A percentile compares a stretch with the other conserved stretches of the same genome.
phyloP scores from a whole-genome alignment of 1,140 invertebrate genomes.

The Sesamia nonagrioides region DNA sequence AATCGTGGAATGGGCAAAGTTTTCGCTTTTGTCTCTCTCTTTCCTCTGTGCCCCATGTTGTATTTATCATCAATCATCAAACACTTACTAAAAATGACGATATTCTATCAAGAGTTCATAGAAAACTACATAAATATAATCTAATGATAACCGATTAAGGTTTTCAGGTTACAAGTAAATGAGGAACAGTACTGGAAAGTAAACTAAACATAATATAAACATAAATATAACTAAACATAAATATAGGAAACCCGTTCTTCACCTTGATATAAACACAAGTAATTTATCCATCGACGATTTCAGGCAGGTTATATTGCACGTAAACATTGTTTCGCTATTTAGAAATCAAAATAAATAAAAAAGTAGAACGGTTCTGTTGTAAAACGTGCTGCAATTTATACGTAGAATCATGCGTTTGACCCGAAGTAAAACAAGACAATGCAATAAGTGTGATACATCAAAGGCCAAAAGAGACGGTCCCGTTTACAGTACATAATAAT shows the following conservation, averaged over 20 bases:
- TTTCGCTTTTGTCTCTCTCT: no score
- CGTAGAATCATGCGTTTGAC: background rate
- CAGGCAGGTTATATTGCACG: constrained; percentile 19
- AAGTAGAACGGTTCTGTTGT: background rate
- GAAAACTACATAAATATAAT: background rate
- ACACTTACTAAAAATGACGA: no score
- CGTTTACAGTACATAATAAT: background rate
- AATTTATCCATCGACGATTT: constrained; percentile 24
- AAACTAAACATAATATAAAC: background rate
- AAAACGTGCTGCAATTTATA: background rate
- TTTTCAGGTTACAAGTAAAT: background rate
- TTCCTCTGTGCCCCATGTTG: no score
- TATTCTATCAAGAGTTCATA: no score
- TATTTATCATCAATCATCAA: no score
- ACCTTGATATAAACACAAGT: constrained; percentile 13
- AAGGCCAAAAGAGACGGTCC: background rate
- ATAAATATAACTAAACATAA: constrained; percentile 20
- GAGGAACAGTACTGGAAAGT: background rate
- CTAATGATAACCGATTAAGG: background rate
- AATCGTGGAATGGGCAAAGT: background rate
- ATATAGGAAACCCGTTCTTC: background rate
- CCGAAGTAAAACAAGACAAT: background rate
- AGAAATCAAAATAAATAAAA: constrained; percentile 26
- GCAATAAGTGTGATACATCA: background rate
- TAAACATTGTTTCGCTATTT: constrained; percentile 5